A percentile compares a stretch with the other conserved stretches of the same genome.
Conservation (phyloP, 2,797 vertebrate genomes). For the Sebastes matsubarae region DNA sequence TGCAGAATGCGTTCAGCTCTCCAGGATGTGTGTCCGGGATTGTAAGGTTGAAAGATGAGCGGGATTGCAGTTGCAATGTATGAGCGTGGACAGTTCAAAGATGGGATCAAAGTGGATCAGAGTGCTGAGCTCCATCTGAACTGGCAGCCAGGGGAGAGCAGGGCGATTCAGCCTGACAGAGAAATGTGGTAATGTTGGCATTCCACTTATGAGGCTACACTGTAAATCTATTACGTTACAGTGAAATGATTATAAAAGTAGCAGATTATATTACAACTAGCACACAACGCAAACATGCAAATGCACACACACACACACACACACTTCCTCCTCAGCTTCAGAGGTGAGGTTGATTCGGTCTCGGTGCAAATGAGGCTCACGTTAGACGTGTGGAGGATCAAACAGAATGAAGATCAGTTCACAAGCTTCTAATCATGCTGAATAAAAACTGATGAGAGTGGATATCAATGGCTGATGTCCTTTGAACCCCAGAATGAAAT, state of each 20-base stretch:
- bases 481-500: conserved; percentile 34
- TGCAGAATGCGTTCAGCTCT: conserved; percentile 30
- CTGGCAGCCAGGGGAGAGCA: conserved; percentile 23
- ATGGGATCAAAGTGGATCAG: conserved; percentile 69
- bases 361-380: conserved; percentile 15
- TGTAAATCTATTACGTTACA: neutral
- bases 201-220: neutral
- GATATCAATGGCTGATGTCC: conserved; percentile 17
- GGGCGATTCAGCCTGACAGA: conserved; percentile 1
- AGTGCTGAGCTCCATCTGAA: conserved; percentile 34
- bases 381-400: conserved; percentile 32
- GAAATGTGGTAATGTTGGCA: neutral
- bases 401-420: conserved; percentile 36
- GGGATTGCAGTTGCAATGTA: conserved; percentile 22
- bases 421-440: conserved; percentile 23
- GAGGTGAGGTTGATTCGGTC: conserved; percentile 3
- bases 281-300: neutral
- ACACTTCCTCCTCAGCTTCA: neutral
- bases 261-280: neutral
- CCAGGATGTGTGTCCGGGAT: neutral
- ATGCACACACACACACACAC: neutral
- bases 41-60: conserved; percentile 42
- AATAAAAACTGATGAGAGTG: conserved; percentile 18
- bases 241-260: neutral
- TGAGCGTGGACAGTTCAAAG: conserved; percentile 57